Base-by-base conservation (phyloP, 2,113 vertebrate genomes). In the Coptodon rendalli region DNA sequence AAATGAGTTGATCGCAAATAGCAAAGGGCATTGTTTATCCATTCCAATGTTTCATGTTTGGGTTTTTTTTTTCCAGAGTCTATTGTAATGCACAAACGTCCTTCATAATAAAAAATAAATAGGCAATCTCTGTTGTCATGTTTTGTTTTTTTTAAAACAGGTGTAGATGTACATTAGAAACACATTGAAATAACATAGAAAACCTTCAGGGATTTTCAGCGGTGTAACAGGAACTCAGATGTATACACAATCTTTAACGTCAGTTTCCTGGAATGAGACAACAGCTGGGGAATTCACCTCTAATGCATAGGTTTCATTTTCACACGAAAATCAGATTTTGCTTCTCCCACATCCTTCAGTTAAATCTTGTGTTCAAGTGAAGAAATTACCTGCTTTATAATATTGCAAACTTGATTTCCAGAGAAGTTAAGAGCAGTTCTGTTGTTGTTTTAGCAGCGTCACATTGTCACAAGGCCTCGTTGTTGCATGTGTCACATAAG, bases 211-310 rank as follows among this genome's bases (percentile, higher is more conserved):
- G 93, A 93, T 93, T 93, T 94, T 94, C 87, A 91, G 82, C 88
- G 85, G 56, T 85, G 22, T 94, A 91, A 93, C 92, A 91, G 91
- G 88, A 95, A 94, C 89, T 92, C 80, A 87, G 53, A 87, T 52
- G 22, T 90, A 56, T 56, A 89, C 80, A 87, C 40, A 76, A 76
- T 71, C 19, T 87, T 81, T 91, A 81, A 56, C 81, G 81, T 86
- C 79, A 81, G 94, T 95, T 97, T 97, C 96, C 96, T 96, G 96
- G 96, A 97, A 96, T 96, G 92, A 95, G 90, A 84, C 61, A 91
- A 93, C 92, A 88, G 85, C 86, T 84, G 96, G 96, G 96, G 96
- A 95, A 94, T 96, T 96, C 89, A 94, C 94, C 91, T 87, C 83
- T 84, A 91, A 94, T 88, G 86, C 93, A 88, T 89, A 84, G 90